These are phyloP conservation scores for Drymonia ruficornis DNA, from an alignment of 2,888 invertebrate species.

Conservation along the genomic window DNA sequence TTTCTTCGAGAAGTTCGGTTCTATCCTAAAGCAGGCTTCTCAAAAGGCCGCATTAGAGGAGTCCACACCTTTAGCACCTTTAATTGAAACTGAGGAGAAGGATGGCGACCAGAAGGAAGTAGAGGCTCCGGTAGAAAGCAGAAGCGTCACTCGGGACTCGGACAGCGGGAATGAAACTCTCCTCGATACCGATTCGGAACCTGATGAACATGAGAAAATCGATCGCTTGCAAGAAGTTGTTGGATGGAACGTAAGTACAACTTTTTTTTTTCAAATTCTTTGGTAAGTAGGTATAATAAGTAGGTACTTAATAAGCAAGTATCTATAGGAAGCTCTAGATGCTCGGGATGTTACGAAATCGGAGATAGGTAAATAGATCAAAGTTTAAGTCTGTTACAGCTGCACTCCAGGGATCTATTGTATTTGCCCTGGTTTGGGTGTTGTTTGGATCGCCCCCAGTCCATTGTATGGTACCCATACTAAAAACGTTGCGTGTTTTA, in stretches of 20 bases:
- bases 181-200: constrained; percentile 87
- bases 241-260: constrained; percentile 90
- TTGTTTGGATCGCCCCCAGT: too few species aligned
- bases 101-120: constrained; percentile 69
- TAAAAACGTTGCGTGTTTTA: too few species aligned
- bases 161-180: constrained; percentile 84
- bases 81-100: constrained; percentile 73
- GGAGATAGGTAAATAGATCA: too few species aligned
- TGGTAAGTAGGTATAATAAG: too few species aligned
- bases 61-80: constrained; percentile 81
- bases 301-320: background rate
- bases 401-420: too few species aligned
- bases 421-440: too few species aligned
- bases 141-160: constrained; percentile 64
- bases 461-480: too few species aligned
- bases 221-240: constrained; percentile 87
- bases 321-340: too few species aligned
- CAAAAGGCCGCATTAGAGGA: constrained; percentile 84
- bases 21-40: constrained; percentile 87
- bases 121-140: constrained; percentile 67
- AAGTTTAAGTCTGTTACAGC: too few species aligned
- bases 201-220: constrained; percentile 86
- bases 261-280: too few species aligned
- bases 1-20: constrained; percentile 93
- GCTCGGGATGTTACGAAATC: too few species aligned